A percentile compares a stretch with the other conserved stretches of the same genome.
These are phyloP conservation scores for Netelia fuscicornis DNA, from an alignment of 2,888 invertebrate genomes.

Conservation along the genomic window DNA sequence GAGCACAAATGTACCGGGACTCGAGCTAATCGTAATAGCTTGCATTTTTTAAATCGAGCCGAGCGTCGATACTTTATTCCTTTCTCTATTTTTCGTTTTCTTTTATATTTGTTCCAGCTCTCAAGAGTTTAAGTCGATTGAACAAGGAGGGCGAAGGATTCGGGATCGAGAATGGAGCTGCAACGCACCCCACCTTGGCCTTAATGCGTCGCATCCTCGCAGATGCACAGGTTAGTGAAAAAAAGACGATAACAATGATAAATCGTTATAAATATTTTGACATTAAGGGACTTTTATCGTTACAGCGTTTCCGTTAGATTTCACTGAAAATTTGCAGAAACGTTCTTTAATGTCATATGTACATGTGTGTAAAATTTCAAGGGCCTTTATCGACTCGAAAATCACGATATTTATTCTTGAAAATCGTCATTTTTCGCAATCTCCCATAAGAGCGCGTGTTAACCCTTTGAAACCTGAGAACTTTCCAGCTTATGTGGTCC, in stretches of 20 bases:
- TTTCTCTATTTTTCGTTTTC: slow-evolving; percentile 6
- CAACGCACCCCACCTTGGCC: slow-evolving; percentile 91
- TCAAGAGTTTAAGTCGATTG: slow-evolving; percentile 81
- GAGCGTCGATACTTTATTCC: background rate
- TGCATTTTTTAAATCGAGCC: slow-evolving; percentile 2
- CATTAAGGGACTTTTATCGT: too few species aligned
- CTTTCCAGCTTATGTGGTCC: too few species aligned
- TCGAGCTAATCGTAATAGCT: slow-evolving; percentile 1
- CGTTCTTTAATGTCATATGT: too few species aligned
- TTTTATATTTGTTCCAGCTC: slow-evolving; percentile 78
- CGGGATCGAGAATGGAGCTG: slow-evolving; percentile 82
- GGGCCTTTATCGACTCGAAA: too few species aligned
- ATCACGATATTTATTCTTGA: too few species aligned
- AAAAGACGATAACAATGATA: slow-evolving; percentile 1
- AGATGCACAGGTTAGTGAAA: slow-evolving; percentile 91
- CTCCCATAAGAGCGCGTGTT: too few species aligned
- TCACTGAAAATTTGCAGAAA: too few species aligned
- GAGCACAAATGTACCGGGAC: background rate
- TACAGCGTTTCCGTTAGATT: too few species aligned
- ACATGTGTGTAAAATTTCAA: too few species aligned
- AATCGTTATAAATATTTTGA: slow-evolving; percentile 3
- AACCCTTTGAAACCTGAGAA: too few species aligned
- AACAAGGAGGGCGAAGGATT: slow-evolving; percentile 82
- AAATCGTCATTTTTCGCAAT: too few species aligned
- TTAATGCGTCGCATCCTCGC: slow-evolving; percentile 94